These are phyloP conservation scores for Lordiphosa andalusiaca DNA, from an alignment of 2,888 invertebrate species.

Conservation along the genomic window DNA sequence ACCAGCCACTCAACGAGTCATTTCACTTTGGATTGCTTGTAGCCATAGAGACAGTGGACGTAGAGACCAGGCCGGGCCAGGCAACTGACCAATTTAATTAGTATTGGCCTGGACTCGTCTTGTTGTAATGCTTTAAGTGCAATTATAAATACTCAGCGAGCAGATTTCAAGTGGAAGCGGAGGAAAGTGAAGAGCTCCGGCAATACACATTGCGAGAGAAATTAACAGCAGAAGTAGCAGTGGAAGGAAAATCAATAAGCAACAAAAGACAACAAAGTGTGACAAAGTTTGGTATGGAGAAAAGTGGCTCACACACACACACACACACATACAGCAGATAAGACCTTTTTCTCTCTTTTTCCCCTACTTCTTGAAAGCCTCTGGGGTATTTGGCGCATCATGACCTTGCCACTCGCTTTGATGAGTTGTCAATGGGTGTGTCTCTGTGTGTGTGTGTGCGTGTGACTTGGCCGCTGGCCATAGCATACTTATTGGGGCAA, in stretches of 20 bases:
- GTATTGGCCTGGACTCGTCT: slow-evolving; percentile 29
- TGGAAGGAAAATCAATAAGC: slow-evolving; percentile 45
- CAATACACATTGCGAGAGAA: slow-evolving; percentile 48
- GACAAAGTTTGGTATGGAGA: slow-evolving; percentile 42
- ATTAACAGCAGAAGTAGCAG: slow-evolving; percentile 25
- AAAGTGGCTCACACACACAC: slow-evolving; percentile 29
- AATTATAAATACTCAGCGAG: slow-evolving; percentile 64
- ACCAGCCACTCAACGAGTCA: slow-evolving; percentile 37
- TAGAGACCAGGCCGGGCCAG: slow-evolving; percentile 1
- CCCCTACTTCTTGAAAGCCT: slow-evolving; percentile 50
- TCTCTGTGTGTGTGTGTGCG: neutral
- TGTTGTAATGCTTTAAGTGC: slow-evolving; percentile 55
- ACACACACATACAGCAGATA: slow-evolving; percentile 19
- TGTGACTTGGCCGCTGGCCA: slow-evolving; percentile 27
- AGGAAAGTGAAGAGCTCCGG: slow-evolving; percentile 21
- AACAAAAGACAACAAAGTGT: slow-evolving; percentile 36
- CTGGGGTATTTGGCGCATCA: slow-evolving; percentile 63
- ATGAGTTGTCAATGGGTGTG: slow-evolving; percentile 64
- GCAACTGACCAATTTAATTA: slow-evolving; percentile 67
- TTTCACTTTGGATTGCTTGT: slow-evolving; percentile 46
- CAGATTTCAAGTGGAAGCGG: slow-evolving; percentile 49
- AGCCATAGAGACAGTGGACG: slow-evolving; percentile 26
- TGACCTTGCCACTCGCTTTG: slow-evolving; percentile 61
- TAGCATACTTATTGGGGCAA: slow-evolving; percentile 63
- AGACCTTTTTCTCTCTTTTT: slow-evolving; percentile 45